Conservation (phyloP, 2,113 vertebrate genomes). For the Tautogolabrus adspersus region DNA sequence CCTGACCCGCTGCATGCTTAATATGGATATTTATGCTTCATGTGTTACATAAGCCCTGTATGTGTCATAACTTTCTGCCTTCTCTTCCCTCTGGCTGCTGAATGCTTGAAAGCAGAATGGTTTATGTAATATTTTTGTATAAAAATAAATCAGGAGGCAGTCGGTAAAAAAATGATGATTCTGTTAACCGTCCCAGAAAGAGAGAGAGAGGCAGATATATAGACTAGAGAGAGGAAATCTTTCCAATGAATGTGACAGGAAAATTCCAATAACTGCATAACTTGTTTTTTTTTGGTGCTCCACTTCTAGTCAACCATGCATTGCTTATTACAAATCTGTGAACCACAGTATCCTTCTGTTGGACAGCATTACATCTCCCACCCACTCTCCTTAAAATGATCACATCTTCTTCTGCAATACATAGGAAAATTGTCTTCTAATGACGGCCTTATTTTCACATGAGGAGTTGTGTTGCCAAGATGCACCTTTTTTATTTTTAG, state of each 20-base stretch:
- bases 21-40: constrained; percentile 53
- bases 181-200: not conserved
- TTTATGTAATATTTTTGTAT: constrained; percentile 46
- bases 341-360: constrained; percentile 8
- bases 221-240: not conserved
- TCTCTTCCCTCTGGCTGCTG: constrained; percentile 14
- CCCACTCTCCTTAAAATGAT: constrained; percentile 4
- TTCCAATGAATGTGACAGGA: constrained; percentile 6
- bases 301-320: constrained; percentile 15
- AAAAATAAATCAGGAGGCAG: constrained; percentile 34
- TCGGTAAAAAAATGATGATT: constrained; percentile 18
- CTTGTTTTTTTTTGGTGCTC: not conserved
- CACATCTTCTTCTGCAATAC: constrained; percentile 5
- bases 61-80: constrained; percentile 51
- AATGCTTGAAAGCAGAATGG: constrained; percentile 35
- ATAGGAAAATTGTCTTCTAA: not conserved
- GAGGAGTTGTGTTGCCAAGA: not conserved
- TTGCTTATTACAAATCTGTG: constrained; percentile 3
- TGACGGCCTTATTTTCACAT: too few relatives aligned
- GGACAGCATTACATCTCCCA: constrained; percentile 9
- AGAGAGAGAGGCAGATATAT: not conserved
- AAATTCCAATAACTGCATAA: constrained; percentile 6
- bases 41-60: constrained; percentile 51
- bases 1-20: not conserved
- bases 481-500: not conserved